Conservation (phyloP, 2,888 invertebrate genomes). For the Norana najaformis region DNA sequence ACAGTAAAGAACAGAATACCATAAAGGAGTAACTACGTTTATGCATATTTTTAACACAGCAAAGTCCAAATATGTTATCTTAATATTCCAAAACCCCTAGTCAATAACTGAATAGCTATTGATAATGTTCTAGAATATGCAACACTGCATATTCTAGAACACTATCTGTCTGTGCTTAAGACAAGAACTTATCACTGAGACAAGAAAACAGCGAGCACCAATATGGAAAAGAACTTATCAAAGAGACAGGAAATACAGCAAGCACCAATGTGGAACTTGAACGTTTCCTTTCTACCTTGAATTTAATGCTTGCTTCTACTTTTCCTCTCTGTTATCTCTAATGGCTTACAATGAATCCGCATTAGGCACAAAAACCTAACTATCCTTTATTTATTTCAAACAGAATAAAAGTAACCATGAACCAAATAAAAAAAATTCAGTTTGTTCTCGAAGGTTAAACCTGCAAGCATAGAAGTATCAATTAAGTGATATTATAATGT, state of each 20-base stretch:
- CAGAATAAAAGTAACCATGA: not conserved
- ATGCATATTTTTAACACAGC: not conserved
- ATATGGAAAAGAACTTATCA: slow-evolving; percentile 6
- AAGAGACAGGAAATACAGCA: not conserved
- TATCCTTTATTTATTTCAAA: not conserved
- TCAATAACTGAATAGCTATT: no score
- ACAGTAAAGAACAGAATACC: no score
- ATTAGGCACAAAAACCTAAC: not conserved
- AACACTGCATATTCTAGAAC: not conserved
- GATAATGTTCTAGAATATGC: no score
- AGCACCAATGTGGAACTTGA: not conserved
- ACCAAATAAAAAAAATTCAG: not conserved
- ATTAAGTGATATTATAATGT: not conserved
- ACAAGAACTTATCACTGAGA: slow-evolving; percentile 5
- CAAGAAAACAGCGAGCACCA: not conserved
- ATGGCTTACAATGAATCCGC: not conserved
- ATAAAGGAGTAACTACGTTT: not conserved
- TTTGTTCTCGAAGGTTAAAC: not conserved
- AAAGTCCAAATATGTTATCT: not conserved
- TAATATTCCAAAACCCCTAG: not conserved
- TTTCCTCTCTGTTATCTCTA: no score
- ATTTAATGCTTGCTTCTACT: no score
- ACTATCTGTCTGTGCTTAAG: not conserved
- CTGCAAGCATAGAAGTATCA: not conserved
- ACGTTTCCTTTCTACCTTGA: not conserved